Evolutionary conservation across 2,888 invertebrate species (phyloP), one percentile per base, ranked within the genome.

Genomic region (Hyppa rectilinea): DNA sequence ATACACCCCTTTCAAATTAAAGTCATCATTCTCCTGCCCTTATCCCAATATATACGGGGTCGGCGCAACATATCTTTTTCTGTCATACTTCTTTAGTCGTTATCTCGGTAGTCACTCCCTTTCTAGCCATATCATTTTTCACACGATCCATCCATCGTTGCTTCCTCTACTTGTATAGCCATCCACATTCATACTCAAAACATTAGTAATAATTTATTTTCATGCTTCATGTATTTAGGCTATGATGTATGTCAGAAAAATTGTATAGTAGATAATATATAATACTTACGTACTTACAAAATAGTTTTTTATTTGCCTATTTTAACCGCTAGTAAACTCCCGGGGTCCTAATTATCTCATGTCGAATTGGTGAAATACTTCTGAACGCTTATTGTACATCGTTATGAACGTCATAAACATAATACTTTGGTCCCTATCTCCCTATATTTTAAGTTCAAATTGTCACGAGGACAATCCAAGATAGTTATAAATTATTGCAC

Each of bases 361-460:
- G 70, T 71, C 78, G 71, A 83, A 83, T 83, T 82, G 50, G 75
- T 76, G 49, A 78, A 81, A 83, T 81, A 78, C 58, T 80, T 80
- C 55, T 62, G 23, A 68, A 40, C 58, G 60, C 60, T 70, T 62
- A 50, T 68, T 69, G 26, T 73, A 80, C 70, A 80, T 82, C 77
- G 71, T 80, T 80, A 82, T 77, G 68, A 71, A 31, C 5, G 29
- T 52, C 10, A 40, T 45, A 55, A 31, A 34, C 40, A 56, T 56
- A n/a, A 45, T 31, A 69, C 31, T 71, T 58, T 71, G 47, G 56
- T 61, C 65, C 56, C 7, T 75, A 75, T 23, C 12, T 0, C 1
- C 2, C 10, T 63, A 43, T 4, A 0, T 45, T 62, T 71, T 17
- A 62, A 59, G 78, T 59, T 67, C 23, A 73, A 75, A 70, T 50